Percentiles rank a stretch among this genome's conserved stretches.
Evolutionary conservation across 2,888 invertebrate genomes (phyloP).

Genomic region (Molanna angustata): DNA sequence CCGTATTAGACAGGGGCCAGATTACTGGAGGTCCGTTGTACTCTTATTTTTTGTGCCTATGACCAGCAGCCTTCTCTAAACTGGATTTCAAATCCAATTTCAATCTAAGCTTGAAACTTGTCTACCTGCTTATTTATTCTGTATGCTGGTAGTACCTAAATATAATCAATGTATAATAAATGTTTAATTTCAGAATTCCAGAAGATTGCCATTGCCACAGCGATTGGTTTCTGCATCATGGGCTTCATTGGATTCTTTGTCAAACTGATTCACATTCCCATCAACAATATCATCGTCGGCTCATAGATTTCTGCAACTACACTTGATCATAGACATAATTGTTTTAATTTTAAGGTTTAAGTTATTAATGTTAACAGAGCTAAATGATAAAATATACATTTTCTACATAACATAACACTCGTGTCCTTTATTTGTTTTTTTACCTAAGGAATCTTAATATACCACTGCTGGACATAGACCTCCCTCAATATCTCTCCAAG

Average conservation of each 20-base stretch:
- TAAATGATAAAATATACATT: slow-evolving; percentile 13
- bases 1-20: too few relatives aligned
- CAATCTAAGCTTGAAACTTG: too few relatives aligned
- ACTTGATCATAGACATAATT: slow-evolving; percentile 6
- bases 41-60: too few relatives aligned
- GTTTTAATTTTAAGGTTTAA: slow-evolving; percentile 18
- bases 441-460: neutral
- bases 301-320: slow-evolving; percentile 51
- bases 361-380: slow-evolving; percentile 14
- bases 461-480: too few relatives aligned
- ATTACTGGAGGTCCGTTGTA: too few relatives aligned
- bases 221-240: slow-evolving; percentile 99
- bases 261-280: slow-evolving; percentile 99
- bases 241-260: slow-evolving; percentile 99
- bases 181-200: slow-evolving; percentile 82
- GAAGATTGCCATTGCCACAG: slow-evolving; percentile 98
- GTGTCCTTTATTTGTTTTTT: slow-evolving; percentile 11
- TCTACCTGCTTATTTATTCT: too few relatives aligned
- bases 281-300: slow-evolving; percentile 93
- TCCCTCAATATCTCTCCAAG: too few relatives aligned
- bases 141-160: too few relatives aligned
- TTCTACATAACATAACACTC: too few relatives aligned
- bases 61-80: too few relatives aligned
- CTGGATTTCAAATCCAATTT: too few relatives aligned
- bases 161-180: slow-evolving; percentile 1